phyloP scores from a whole-genome alignment of 1,140 invertebrate species.

The Eupristina koningsbergeri region DNA sequence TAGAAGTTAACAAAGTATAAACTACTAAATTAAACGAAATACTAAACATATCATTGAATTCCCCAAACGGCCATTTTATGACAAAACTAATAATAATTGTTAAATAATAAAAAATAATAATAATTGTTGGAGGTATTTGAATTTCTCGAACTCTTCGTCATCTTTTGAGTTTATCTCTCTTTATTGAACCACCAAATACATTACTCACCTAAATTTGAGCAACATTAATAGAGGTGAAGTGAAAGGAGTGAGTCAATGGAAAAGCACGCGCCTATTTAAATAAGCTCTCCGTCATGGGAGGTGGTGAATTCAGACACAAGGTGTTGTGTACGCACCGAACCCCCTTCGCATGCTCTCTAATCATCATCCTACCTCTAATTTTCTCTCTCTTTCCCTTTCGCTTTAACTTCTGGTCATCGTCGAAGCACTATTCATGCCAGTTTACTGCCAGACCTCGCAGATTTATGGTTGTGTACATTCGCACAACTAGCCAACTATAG shows the following conservation, averaged over 20 bases:
- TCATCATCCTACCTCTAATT: slow-evolving; percentile 44
- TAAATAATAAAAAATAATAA: too few relatives aligned
- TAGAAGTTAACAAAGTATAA: neutral
- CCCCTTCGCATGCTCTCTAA: slow-evolving; percentile 24
- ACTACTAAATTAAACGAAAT: neutral
- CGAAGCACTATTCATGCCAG: slow-evolving; percentile 70
- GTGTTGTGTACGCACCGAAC: neutral
- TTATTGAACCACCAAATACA: neutral
- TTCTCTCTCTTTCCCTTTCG: slow-evolving; percentile 50
- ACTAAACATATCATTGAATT: neutral
- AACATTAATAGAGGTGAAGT: neutral
- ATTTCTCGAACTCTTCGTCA: neutral
- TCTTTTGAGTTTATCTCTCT: neutral
- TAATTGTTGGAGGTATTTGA: neutral
- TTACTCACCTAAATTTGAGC: neutral
- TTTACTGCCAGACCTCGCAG: slow-evolving; percentile 66
- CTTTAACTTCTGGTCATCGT: slow-evolving; percentile 56
- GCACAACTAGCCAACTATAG: neutral
- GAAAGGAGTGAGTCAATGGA: neutral
- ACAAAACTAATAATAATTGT: neutral
- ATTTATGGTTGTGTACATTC: slow-evolving; percentile 68
- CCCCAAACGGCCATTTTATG: neutral
- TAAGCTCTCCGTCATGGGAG: neutral
- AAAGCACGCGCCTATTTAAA: slow-evolving; percentile 1
- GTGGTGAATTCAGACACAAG: neutral